These are phyloP conservation scores for Hipposideros armiger DNA, from an alignment of 2,113 vertebrate genomes.

Conservation along the genomic window DNA sequence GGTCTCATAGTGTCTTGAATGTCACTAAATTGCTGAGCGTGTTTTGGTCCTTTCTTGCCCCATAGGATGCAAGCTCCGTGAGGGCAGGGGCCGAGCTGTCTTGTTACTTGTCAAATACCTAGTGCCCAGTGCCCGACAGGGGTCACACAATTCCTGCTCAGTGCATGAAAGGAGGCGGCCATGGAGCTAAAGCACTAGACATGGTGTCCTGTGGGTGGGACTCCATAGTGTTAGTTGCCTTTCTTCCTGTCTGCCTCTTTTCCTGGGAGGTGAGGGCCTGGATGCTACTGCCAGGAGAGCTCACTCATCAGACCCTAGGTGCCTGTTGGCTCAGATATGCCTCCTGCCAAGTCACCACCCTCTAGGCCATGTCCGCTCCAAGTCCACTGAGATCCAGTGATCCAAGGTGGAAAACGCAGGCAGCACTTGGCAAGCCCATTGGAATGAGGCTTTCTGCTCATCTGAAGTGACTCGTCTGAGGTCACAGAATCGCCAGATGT, in stretches of 20 bases:
- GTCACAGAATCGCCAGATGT: neutral
- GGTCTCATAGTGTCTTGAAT: neutral
- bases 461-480: accelerated
- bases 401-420: neutral
- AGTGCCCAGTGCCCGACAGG: too few species aligned
- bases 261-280: neutral
- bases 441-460: neutral
- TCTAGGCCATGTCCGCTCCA: neutral
- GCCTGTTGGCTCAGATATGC: neutral
- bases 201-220: neutral
- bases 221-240: accelerated
- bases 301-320: too few species aligned
- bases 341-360: neutral
- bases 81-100: neutral
- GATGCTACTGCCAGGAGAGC: neutral
- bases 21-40: neutral
- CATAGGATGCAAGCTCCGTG: neutral
- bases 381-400: neutral
- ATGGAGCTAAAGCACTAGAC: neutral
- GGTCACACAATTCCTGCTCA: neutral
- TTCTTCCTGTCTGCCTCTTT: too few species aligned
- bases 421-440: neutral
- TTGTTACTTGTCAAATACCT: neutral
- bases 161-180: accelerated
- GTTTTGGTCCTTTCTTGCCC: neutral